Evolutionary conservation across 2,797 vertebrate genomes (phyloP).

Genomic region (Acipenser ruthenus): DNA sequence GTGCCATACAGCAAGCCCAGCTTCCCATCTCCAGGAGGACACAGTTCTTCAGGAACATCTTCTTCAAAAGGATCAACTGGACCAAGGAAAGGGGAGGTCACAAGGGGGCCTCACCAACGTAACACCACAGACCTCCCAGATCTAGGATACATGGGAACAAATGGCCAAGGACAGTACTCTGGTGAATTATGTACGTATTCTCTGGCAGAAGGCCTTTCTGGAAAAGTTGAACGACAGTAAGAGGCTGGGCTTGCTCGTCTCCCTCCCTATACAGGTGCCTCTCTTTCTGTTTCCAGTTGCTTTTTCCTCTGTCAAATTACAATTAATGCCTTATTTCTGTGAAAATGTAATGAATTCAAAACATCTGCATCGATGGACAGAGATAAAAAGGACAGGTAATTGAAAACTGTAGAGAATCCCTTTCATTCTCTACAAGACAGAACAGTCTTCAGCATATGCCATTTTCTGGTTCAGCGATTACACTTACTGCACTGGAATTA

Average conservation of each 20-base stretch:
- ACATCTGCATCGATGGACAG: background rate
- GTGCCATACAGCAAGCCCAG: conserved; percentile 92
- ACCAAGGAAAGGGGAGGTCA: conserved; percentile 81
- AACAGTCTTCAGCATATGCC: background rate
- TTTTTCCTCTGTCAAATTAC: background rate
- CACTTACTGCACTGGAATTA: background rate
- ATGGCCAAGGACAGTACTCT: conserved; percentile 84
- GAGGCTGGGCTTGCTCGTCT: no score
- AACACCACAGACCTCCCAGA: conserved; percentile 82
- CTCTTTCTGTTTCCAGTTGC: no score
- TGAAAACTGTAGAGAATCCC: background rate
- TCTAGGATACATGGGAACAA: conserved; percentile 80
- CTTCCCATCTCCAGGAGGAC: conserved; percentile 91
- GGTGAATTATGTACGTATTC: conserved; percentile 91
- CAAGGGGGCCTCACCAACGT: conserved; percentile 78
- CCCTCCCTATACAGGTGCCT: no score
- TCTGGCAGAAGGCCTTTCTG: background rate
- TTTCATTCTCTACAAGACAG: background rate
- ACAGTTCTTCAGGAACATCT: conserved; percentile 92
- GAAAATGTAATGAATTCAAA: background rate
- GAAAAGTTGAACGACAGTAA: background rate
- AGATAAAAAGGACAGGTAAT: background rate
- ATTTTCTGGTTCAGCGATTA: background rate
- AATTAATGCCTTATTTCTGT: background rate
- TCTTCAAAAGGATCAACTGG: conserved; percentile 97